These are phyloP conservation scores for Hydropsyche tenuis DNA, from an alignment of 1,140 invertebrate genomes.

Conservation along the genomic window DNA sequence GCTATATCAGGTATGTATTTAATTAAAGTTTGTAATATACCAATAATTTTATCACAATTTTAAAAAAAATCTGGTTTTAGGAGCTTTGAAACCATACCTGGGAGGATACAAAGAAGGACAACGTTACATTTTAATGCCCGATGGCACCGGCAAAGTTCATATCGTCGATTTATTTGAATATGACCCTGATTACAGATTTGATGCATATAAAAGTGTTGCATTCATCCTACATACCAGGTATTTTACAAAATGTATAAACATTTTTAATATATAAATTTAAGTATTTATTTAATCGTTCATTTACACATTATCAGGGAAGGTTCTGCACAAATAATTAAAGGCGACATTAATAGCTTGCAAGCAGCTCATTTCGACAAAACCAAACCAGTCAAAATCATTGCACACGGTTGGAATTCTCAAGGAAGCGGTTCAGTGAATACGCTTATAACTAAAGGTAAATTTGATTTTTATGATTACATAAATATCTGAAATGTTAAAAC, in stretches of 20 bases:
- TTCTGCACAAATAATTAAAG: background rate
- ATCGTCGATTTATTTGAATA: constrained; percentile 37
- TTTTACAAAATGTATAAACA: constrained; percentile 11
- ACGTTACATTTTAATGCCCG: constrained; percentile 38
- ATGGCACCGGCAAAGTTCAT: constrained; percentile 35
- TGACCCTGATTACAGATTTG: constrained; percentile 21
- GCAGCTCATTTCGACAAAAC: background rate
- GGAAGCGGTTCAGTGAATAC: constrained; percentile 22
- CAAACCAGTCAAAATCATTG: constrained; percentile 38
- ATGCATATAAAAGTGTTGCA: constrained; percentile 30
- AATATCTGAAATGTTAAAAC: background rate
- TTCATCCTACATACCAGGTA: constrained; percentile 42
- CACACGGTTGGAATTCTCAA: constrained; percentile 51
- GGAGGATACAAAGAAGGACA: constrained; percentile 41
- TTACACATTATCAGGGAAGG: background rate
- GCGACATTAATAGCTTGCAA: background rate
- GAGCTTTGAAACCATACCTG: background rate
- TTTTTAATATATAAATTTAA: constrained; percentile 13
- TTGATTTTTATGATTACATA: too few relatives aligned
- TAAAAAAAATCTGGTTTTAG: too few relatives aligned
- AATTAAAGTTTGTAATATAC: too few relatives aligned
- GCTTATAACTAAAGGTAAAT: constrained; percentile 49
- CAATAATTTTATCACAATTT: too few relatives aligned
- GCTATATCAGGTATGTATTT: too few relatives aligned
- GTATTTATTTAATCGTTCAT: background rate